These are phyloP conservation scores for Chloropsis cyanopogon DNA, from an alignment of 2,113 vertebrate species.

Conservation along the genomic window DNA sequence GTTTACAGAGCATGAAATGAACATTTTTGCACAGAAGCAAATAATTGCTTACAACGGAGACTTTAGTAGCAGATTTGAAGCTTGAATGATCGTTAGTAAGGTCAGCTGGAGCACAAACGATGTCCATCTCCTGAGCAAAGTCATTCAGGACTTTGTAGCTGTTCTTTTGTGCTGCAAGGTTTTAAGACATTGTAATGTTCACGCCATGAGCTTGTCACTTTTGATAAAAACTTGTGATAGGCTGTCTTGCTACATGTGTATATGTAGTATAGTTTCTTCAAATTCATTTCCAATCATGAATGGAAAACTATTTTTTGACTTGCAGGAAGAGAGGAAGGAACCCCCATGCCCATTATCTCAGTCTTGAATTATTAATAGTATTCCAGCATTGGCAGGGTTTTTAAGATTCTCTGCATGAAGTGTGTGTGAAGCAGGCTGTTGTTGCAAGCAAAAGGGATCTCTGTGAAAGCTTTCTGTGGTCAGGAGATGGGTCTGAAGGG, in stretches of 20 bases:
- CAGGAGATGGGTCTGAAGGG: background rate
- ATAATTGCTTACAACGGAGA: conserved; percentile 67
- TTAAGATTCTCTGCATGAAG: background rate
- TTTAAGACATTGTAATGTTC: background rate
- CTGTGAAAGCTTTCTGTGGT: background rate
- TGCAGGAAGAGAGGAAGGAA: background rate
- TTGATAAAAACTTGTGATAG: background rate
- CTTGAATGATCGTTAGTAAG: conserved; percentile 62
- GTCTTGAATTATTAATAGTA: background rate
- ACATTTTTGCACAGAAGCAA: conserved; percentile 71
- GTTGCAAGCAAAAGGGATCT: background rate
- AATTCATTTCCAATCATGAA: background rate
- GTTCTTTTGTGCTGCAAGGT: background rate
- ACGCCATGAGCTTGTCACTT: background rate
- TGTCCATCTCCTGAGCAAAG: conserved; percentile 33
- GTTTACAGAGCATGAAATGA: conserved; percentile 81
- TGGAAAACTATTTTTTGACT: background rate
- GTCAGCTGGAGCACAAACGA: conserved; percentile 45
- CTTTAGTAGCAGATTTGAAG: conserved; percentile 61
- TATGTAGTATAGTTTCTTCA: background rate
- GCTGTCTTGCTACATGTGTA: background rate
- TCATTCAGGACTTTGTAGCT: background rate
- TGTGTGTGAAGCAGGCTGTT: background rate
- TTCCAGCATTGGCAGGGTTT: background rate
- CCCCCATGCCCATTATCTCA: background rate